Evolutionary conservation across 2,888 invertebrate species (phyloP).

Genomic region (Gisinianus flammeolus): DNA sequence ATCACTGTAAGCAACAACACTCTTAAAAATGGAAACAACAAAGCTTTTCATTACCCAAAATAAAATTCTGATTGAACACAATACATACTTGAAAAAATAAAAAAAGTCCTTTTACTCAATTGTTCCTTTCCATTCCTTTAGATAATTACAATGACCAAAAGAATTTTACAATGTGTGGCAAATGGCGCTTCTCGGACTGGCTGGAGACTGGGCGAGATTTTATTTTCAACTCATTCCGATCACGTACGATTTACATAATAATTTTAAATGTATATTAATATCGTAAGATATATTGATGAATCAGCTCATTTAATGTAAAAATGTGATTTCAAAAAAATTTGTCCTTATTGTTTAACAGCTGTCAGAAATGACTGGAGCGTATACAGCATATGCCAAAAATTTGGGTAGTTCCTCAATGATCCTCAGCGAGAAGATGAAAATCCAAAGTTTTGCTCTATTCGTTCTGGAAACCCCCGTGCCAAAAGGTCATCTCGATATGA

Average conservation of each 20-base stretch:
- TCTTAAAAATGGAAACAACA: too few relatives aligned
- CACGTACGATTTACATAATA: constrained; percentile 48
- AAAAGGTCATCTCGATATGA: constrained; percentile 58
- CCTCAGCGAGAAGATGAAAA: constrained; percentile 56
- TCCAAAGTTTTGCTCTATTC: constrained; percentile 56
- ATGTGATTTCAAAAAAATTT: neutral
- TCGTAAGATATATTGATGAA: too few relatives aligned
- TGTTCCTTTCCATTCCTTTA: too few relatives aligned
- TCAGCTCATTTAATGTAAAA: neutral
- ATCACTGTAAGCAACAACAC: constrained; percentile 57
- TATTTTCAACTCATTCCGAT: constrained; percentile 56
- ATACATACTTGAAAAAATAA: too few relatives aligned
- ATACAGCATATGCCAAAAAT: constrained; percentile 51
- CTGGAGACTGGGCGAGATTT: constrained; percentile 55
- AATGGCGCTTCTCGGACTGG: constrained; percentile 50
- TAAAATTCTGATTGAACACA: too few relatives aligned
- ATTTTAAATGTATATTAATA: neutral
- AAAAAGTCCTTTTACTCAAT: neutral
- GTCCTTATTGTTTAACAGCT: constrained; percentile 42
- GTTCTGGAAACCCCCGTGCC: constrained; percentile 57
- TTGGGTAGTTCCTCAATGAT: constrained; percentile 52
- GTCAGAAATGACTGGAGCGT: constrained; percentile 52
- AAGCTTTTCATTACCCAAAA: too few relatives aligned
- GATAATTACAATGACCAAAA: constrained; percentile 58
- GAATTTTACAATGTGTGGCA: constrained; percentile 56